Conservation (phyloP, 2,888 invertebrate genomes). For the Drosophila gaucha region DNA sequence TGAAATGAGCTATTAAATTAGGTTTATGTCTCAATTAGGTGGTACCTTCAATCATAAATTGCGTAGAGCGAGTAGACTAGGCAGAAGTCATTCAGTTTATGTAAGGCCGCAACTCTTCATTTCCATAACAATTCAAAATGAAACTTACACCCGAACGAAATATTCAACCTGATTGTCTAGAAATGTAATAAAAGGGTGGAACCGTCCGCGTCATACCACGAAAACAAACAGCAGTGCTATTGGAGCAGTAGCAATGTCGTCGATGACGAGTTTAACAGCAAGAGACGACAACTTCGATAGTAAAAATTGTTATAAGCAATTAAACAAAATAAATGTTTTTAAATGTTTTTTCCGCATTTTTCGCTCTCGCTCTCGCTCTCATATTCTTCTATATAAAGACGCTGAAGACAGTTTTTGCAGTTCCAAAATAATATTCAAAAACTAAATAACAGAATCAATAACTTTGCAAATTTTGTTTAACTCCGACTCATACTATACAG, state of each 20-base stretch:
- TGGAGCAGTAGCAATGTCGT: conserved; percentile 7
- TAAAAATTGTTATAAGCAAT: conserved; percentile 79
- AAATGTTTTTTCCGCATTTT: conserved; percentile 31
- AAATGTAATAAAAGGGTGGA: conserved; percentile 34
- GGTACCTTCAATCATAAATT: conserved; percentile 54
- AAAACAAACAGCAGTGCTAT: conserved; percentile 16
- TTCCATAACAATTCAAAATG: conserved; percentile 45
- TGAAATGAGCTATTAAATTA: conserved; percentile 56
- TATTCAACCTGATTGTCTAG: conserved; percentile 24
- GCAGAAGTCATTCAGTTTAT: too few species aligned
- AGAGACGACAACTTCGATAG: conserved; percentile 49
- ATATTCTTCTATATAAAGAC: neutral
- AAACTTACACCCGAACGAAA: conserved; percentile 16
- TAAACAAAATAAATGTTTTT: conserved; percentile 71
- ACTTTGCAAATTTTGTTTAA: neutral
- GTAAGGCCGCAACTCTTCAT: conserved; percentile 44
- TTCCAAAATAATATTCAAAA: neutral
- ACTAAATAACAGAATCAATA: neutral
- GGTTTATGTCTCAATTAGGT: conserved; percentile 76
- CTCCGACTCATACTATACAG: too few species aligned
- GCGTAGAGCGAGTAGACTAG: conserved; percentile 35
- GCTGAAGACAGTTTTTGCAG: neutral
- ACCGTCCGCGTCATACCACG: conserved; percentile 18
- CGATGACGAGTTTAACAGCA: conserved; percentile 14
- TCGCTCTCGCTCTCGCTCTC: neutral